Percentiles rank a stretch among this genome's conserved stretches.
These are phyloP conservation scores for Cataglyphis rosenhaueri DNA, from an alignment of 2,888 invertebrate genomes.

Conservation along the genomic window DNA sequence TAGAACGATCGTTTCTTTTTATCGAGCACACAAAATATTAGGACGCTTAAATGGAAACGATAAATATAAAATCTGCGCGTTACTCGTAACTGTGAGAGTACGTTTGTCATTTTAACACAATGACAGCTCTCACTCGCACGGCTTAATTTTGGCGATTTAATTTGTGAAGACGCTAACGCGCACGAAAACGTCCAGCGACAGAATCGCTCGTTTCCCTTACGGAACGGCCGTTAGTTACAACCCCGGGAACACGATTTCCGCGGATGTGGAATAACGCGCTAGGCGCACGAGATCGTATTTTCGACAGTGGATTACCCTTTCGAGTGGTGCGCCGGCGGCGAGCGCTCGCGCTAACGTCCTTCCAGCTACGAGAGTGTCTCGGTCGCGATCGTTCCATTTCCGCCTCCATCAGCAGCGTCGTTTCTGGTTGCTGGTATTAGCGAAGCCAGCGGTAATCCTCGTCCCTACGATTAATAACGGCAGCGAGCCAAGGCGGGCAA, in stretches of 20 bases:
- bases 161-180: constrained; percentile 56
- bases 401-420: constrained; percentile 74
- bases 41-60: neutral
- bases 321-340: constrained; percentile 55
- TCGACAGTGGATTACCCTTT: constrained; percentile 75
- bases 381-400: constrained; percentile 75
- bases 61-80: neutral
- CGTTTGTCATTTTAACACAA: constrained; percentile 22
- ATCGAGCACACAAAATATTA: constrained; percentile 3
- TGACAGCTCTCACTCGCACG: neutral
- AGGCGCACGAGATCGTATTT: constrained; percentile 70
- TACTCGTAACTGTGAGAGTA: neutral
- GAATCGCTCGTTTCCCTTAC: constrained; percentile 53
- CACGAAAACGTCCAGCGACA: constrained; percentile 53
- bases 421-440: constrained; percentile 62
- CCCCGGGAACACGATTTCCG: constrained; percentile 69
- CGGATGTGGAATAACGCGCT: constrained; percentile 70
- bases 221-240: constrained; percentile 54
- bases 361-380: constrained; percentile 65
- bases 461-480: constrained; percentile 71
- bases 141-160: constrained; percentile 59
- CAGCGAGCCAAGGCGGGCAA: constrained; percentile 55
- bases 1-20: constrained; percentile 15
- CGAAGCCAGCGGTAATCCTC: constrained; percentile 61
- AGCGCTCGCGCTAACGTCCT: constrained; percentile 43